Conservation (phyloP, 2,113 vertebrate genomes). For the Takifugu bimaculatus region DNA sequence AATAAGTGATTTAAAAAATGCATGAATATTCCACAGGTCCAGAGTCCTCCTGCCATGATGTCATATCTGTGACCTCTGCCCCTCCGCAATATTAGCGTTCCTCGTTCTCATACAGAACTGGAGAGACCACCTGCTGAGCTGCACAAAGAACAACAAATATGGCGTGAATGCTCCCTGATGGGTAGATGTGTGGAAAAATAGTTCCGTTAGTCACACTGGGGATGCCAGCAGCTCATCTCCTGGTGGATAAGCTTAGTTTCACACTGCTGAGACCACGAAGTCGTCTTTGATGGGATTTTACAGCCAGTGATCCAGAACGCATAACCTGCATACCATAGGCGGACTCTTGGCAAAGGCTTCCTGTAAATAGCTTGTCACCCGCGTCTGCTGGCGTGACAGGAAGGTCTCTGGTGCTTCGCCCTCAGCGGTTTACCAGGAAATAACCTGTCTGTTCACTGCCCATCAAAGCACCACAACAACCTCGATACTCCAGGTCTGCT, state of each 20-base stretch:
- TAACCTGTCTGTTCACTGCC: background rate
- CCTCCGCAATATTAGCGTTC: background rate
- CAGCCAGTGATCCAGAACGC: constrained; percentile 58
- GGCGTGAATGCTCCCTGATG: constrained; percentile 4
- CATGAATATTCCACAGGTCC: background rate
- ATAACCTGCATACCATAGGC: constrained; percentile 61
- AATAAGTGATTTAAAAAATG: background rate
- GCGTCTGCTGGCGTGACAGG: constrained; percentile 8
- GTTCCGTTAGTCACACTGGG: constrained; percentile 29
- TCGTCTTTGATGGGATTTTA: constrained; percentile 72
- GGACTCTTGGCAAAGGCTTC: constrained; percentile 45
- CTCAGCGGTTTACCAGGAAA: constrained; percentile 12
- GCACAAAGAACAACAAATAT: constrained; percentile 15
- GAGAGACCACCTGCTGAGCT: constrained; percentile 24
- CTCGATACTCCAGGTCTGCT: constrained; percentile 15
- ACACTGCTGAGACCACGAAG: constrained; percentile 49
- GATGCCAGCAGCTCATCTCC: constrained; percentile 50
- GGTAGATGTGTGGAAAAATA: constrained; percentile 36
- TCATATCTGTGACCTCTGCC: constrained; percentile 13
- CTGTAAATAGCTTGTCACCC: constrained; percentile 43
- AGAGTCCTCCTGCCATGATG: background rate
- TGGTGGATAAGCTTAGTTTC: constrained; percentile 51
- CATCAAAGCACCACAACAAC: constrained; percentile 1
- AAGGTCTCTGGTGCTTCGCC: constrained; percentile 16
- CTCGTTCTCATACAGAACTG: constrained; percentile 7